Evolutionary conservation across 2,888 invertebrate species (phyloP), one percentile per base, ranked within the genome.

Genomic region (Meghimatium bilineatum): DNA sequence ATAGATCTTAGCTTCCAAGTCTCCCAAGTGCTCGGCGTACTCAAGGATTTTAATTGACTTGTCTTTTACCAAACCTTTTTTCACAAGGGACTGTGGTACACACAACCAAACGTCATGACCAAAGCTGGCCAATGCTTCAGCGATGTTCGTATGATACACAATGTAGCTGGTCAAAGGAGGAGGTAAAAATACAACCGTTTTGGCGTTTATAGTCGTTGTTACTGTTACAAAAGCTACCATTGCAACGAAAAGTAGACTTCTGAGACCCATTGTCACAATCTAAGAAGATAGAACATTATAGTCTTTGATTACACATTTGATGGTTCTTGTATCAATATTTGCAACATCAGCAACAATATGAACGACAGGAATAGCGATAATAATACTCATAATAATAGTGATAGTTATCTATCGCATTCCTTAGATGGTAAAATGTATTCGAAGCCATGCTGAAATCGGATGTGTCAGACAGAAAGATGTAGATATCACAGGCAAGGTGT

Each of bases 51-150:
- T 74, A 26, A 81, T 49, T 26, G 38, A 17, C 23, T 63, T 74
- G 29, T 60, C 52, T 34, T 72, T 56, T 1, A 81, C 66, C 44
- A 72, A n/a, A n/a, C 26, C 26, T 38, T 29, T 74, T 14, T 74
- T 10, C 20, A 52, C 5, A n/a, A 81, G 34, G 20, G n/a, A 81
- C 17, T 63, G 32, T 44, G 81, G 81, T 0, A 81, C 26, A 44
- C 72, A 81, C 1, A 81, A 17, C 74, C 74, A 81, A 32, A 75
- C 75, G 32, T 82, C 74, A 75, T 85, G 85, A 3, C 85, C 84
- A 23, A 83, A 69, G 5, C 60, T 75, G 6, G 56, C 71, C 20
- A 85, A 69, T 8, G 81, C 83, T 17, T 56, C 66, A 8, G 71
- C 85, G 10, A 85, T 71, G 38, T 84, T 83, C 52, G 74, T 34